These are phyloP conservation scores for Agraylea sexmaculata DNA, from an alignment of 1,140 invertebrate genomes.

Conservation along the genomic window DNA sequence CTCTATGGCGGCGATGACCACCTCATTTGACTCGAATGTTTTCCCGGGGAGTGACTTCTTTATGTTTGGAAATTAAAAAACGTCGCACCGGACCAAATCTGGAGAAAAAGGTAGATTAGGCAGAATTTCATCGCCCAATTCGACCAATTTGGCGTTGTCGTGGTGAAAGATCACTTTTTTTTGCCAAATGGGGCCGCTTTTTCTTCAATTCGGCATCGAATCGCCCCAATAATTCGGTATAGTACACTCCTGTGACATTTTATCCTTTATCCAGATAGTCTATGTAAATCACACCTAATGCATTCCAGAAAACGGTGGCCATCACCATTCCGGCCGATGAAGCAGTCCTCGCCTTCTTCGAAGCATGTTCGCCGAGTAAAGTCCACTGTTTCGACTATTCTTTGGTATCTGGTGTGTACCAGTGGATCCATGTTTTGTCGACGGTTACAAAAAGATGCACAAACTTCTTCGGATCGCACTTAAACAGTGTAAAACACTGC, in stretches of 20 bases:
- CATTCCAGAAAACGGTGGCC: constrained; percentile 28
- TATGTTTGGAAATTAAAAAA: no score
- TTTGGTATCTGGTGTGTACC: constrained; percentile 29
- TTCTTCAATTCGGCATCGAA: constrained; percentile 10
- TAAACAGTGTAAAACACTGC: constrained; percentile 25
- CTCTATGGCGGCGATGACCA: no score
- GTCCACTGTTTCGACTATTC: constrained; percentile 27
- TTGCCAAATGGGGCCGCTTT: constrained; percentile 19
- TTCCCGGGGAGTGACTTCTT: no score
- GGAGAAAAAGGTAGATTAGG: no score
- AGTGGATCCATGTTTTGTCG: constrained; percentile 32
- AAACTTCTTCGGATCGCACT: constrained; percentile 25
- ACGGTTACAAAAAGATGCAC: constrained; percentile 25
- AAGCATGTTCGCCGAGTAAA: constrained; percentile 21
- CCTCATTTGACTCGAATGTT: no score
- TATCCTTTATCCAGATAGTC: constrained; percentile 21
- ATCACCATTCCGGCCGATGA: constrained; percentile 24
- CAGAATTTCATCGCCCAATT: no score
- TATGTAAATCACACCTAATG: constrained; percentile 22
- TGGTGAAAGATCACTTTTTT: constrained; percentile 26
- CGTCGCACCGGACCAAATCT: no score
- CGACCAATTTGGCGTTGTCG: no score
- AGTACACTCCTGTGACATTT: constrained; percentile 20
- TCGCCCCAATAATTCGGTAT: constrained; percentile 11
- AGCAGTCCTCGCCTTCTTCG: constrained; percentile 25